A percentile compares a stretch with the other conserved stretches of the same genome.
Conservation (phyloP, 2,797 vertebrate genomes). For the Micrastur ruficollis region DNA sequence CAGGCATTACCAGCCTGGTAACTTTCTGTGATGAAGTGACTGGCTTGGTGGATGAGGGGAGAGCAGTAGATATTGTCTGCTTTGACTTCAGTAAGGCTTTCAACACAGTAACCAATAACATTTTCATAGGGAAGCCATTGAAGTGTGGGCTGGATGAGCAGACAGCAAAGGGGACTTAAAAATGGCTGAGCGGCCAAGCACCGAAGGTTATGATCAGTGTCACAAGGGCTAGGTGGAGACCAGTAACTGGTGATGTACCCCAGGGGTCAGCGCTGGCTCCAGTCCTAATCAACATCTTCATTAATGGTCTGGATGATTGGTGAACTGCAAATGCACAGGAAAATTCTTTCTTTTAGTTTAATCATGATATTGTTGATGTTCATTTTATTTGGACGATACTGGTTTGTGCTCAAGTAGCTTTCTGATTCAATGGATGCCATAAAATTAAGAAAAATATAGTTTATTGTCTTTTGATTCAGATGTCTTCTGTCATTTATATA, state of each 20-base stretch:
- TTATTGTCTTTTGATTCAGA: slow-evolving; percentile 25
- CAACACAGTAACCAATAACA: neutral
- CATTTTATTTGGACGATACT: neutral
- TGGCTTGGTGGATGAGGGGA: neutral
- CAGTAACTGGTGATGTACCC: neutral
- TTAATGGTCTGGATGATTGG: neutral
- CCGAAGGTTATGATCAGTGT: neutral
- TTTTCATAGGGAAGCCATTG: neutral
- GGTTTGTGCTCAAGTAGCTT: slow-evolving; percentile 14
- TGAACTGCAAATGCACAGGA: neutral
- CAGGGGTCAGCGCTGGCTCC: neutral
- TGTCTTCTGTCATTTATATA: slow-evolving; percentile 54
- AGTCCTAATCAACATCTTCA: neutral
- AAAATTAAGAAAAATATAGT: slow-evolving; percentile 21
- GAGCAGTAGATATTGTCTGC: neutral
- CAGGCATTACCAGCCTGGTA: neutral
- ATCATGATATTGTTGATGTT: neutral
- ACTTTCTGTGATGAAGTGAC: neutral
- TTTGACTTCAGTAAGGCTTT: neutral
- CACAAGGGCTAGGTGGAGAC: neutral
- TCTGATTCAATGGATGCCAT: slow-evolving; percentile 6
- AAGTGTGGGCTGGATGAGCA: neutral
- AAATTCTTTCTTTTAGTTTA: neutral
- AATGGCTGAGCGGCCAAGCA: neutral
- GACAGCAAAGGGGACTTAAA: neutral